Evolutionary conservation across 1,140 invertebrate genomes (phyloP).

Genomic region (Neotoxoptera formosana): DNA sequence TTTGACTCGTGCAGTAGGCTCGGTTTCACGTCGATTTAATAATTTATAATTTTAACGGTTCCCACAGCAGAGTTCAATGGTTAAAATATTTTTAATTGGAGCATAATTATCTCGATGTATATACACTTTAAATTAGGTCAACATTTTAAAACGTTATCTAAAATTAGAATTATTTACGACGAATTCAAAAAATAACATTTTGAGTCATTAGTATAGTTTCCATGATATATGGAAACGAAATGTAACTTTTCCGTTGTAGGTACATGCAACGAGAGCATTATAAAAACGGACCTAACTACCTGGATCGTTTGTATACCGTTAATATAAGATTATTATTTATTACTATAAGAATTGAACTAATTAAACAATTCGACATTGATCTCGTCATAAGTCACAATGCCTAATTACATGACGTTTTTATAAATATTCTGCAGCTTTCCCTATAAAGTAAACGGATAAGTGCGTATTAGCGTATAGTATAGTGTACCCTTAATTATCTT

Average conservation of each 20-base stretch:
- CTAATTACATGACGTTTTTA: background rate
- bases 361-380: background rate
- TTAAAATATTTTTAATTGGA: constrained; percentile 36
- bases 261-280: background rate
- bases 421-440: background rate
- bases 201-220: background rate
- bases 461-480: background rate
- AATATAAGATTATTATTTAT: background rate
- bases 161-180: background rate
- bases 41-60: constrained; percentile 8
- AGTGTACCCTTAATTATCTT: background rate
- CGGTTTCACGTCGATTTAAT: background rate
- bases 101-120: constrained; percentile 5
- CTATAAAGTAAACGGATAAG: background rate
- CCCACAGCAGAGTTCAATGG: constrained; percentile 12
- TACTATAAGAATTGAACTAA: background rate
- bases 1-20: background rate
- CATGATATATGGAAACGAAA: background rate
- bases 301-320: background rate
- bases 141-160: background rate
- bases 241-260: background rate
- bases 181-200: background rate
- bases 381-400: background rate
- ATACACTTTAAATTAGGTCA: constrained; percentile 26
- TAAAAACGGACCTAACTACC: background rate